Conservation (phyloP, 2,888 invertebrate species). For the Trilocha varians region DNA sequence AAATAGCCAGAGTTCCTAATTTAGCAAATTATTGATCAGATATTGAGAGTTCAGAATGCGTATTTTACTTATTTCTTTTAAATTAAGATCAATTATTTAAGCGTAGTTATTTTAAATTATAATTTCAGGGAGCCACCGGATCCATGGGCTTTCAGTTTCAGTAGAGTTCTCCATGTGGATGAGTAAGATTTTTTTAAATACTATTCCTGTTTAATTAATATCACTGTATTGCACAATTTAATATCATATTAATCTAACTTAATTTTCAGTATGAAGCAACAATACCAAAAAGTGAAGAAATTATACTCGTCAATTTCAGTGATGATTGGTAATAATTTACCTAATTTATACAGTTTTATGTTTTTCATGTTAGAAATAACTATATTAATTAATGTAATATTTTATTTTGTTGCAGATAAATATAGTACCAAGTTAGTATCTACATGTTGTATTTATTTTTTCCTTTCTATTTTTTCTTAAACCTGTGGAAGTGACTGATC, state of each 20-base stretch:
- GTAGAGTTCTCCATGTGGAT: conserved; percentile 1
- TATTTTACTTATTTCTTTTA: too few species aligned
- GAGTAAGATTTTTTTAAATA: not conserved
- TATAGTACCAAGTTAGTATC: not conserved
- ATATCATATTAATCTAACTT: not conserved
- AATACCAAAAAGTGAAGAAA: conserved; percentile 1
- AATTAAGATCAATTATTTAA: too few species aligned
- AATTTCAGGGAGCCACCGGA: conserved; percentile 1
- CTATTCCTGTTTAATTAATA: not conserved
- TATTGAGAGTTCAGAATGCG: too few species aligned
- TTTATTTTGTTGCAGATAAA: not conserved
- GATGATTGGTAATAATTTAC: not conserved
- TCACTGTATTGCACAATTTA: not conserved
- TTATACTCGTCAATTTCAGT: conserved; percentile 1
- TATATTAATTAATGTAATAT: not conserved
- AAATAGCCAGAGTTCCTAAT: too few species aligned
- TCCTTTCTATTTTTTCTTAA: too few species aligned
- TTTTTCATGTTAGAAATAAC: too few species aligned
- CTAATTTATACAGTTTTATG: too few species aligned
- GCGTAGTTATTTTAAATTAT: too few species aligned
- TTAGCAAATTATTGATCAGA: too few species aligned
- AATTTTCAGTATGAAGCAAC: conserved; percentile 3
- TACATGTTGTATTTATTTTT: too few species aligned
- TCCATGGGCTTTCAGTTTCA: conserved; percentile 3
- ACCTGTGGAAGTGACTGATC: too few species aligned